These are phyloP conservation scores for Acrocephalus scirpaceus DNA, from an alignment of 2,797 vertebrate genomes.

Conservation along the genomic window DNA sequence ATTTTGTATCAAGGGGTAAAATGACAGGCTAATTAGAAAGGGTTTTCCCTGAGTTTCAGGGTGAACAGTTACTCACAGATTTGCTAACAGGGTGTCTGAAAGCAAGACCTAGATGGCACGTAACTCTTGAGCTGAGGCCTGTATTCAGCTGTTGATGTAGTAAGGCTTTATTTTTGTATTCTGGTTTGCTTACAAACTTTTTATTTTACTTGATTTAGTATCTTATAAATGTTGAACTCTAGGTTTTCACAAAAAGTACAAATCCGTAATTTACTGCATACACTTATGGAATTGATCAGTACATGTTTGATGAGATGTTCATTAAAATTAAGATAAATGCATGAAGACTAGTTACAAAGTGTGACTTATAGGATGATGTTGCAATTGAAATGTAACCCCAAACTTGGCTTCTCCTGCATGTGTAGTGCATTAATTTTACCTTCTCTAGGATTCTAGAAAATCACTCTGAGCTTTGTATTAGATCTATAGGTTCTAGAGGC, in stretches of 20 bases:
- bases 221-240: neutral
- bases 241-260: neutral
- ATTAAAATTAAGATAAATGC: neutral
- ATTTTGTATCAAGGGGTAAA: neutral
- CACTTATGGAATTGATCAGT: neutral
- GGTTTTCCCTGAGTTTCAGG: neutral
- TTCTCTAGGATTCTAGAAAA: neutral
- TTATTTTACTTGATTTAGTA: neutral
- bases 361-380: neutral
- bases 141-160: neutral
- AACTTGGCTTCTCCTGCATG: neutral
- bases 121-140: neutral
- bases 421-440: neutral
- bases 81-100: neutral
- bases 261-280: neutral
- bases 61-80: neutral
- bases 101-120: neutral
- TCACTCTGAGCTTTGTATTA: neutral
- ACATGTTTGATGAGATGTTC: neutral
- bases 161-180: neutral
- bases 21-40: neutral
- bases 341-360: neutral
- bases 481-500: neutral
- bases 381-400: neutral
- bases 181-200: neutral